Base-by-base conservation (phyloP, 1,140 invertebrate genomes). In the Dermatophagoides farinae region DNA sequence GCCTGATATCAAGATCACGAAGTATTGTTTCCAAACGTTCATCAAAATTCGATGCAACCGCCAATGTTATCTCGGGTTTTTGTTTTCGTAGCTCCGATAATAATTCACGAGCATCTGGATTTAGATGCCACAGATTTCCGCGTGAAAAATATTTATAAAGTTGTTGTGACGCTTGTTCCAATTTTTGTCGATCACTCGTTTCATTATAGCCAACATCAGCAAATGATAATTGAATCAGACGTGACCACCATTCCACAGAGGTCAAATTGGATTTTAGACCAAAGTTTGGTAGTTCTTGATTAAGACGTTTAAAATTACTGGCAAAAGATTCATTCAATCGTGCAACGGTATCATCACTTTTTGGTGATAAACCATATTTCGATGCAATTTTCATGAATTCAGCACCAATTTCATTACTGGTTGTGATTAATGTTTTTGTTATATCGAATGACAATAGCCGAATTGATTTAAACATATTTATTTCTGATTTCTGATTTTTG, bases 1-100 rank as follows among this genome's bases (percentile, higher is more conserved):
- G 69, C 47, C 73, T 67, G 6, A 91, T 70, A 25, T 77, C 77
- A 12, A 80, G 73, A 62, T 79, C 79, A 4, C 69, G 57, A 25
- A 92, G 72, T 59, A 89, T 77, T 4, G 73, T 71, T 53, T 80
- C 73, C 0, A 92, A 71, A 57, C 86, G 76, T 50, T 84, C 80
- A 73, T 92, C 88, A 74, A 84, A 88, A 73, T 93, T 93, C 14
- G 86, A 88, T 64, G 92, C 81, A 0, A 88, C 78, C 18, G 87
- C 88, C 6, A 75, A 12, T 52, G 66, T 67, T 2, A 75, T 37
- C 9, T 63, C 61, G 31, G 31, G 38, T 31, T 59, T 12, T 8
- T 46, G 44, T 53, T 62, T 44, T 44, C 66, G 67, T 23, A 91
- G 63, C 6, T 72, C 66, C 38, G 78, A 69, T 0, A 91, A 72